These are phyloP conservation scores for Musca vetustissima DNA, from an alignment of 1,140 invertebrate genomes.

Conservation along the genomic window DNA sequence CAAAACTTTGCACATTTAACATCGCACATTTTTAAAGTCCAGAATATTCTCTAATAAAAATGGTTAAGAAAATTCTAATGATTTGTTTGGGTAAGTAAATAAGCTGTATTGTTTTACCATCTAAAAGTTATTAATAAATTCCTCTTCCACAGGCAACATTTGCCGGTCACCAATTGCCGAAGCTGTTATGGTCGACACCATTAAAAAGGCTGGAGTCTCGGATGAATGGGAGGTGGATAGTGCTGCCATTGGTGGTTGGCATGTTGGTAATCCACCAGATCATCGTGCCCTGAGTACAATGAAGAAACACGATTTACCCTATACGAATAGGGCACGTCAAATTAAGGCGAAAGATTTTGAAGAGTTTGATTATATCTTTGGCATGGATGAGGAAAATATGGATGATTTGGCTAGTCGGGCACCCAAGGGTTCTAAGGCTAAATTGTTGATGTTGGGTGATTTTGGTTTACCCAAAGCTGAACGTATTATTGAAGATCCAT, in stretches of 20 bases:
- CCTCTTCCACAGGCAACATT: constrained; percentile 72
- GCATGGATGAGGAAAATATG: constrained; percentile 88
- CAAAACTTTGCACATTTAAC: too few species aligned
- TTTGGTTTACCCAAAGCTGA: constrained; percentile 76
- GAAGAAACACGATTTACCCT: constrained; percentile 70
- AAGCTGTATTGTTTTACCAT: too few species aligned
- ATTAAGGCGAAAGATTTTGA: constrained; percentile 72
- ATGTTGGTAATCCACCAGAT: constrained; percentile 81
- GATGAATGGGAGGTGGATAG: constrained; percentile 84
- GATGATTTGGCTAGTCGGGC: constrained; percentile 64
- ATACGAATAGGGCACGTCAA: constrained; percentile 76
- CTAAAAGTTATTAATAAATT: not conserved
- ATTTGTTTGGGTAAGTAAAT: constrained; percentile 58
- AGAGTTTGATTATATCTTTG: constrained; percentile 83
- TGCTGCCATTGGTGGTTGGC: constrained; percentile 82
- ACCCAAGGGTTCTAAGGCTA: constrained; percentile 67
- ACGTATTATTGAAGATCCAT: constrained; percentile 82
- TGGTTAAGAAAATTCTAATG: constrained; percentile 57
- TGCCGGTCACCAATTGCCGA: constrained; percentile 95
- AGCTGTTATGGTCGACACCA: constrained; percentile 77
- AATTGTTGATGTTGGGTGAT: constrained; percentile 75
- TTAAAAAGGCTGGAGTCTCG: constrained; percentile 64
- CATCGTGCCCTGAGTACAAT: constrained; percentile 71
- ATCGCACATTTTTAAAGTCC: not conserved
- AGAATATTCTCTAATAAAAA: constrained; percentile 8